Evolutionary conservation across 2,113 vertebrate genomes (phyloP).

Genomic region (Chionis minor): DNA sequence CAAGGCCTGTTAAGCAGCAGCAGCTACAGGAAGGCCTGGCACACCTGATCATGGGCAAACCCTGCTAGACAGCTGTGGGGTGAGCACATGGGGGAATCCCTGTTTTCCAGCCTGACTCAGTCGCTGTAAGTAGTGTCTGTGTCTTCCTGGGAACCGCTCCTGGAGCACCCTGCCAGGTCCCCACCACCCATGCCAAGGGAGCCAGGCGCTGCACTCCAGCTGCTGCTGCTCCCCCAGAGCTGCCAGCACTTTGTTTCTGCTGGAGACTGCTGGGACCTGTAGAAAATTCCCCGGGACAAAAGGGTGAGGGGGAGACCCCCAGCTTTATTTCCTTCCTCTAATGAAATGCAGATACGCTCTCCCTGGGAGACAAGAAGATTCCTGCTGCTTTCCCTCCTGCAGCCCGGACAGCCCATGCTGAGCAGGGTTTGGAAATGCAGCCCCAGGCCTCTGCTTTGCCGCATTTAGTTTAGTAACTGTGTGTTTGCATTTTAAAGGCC

Average conservation of each 20-base stretch:
- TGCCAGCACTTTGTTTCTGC: background rate
- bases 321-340: background rate
- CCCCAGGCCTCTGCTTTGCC: background rate
- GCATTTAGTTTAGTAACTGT: background rate
- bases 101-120: background rate
- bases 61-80: background rate
- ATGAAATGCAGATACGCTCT: background rate
- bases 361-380: background rate
- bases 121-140: background rate
- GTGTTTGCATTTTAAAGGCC: slow-evolving; percentile 45
- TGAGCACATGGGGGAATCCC: background rate
- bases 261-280: background rate
- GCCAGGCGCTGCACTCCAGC: background rate
- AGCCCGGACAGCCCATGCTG: background rate
- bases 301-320: background rate
- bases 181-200: background rate
- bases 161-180: background rate
- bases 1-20: background rate
- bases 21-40: background rate
- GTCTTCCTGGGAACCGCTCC: background rate
- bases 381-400: background rate
- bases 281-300: background rate
- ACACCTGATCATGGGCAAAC: background rate
- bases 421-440: slow-evolving; percentile 5
- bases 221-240: background rate